These are phyloP conservation scores for Hycleus phaleratus DNA, from an alignment of 1,140 invertebrate genomes.

Conservation along the genomic window DNA sequence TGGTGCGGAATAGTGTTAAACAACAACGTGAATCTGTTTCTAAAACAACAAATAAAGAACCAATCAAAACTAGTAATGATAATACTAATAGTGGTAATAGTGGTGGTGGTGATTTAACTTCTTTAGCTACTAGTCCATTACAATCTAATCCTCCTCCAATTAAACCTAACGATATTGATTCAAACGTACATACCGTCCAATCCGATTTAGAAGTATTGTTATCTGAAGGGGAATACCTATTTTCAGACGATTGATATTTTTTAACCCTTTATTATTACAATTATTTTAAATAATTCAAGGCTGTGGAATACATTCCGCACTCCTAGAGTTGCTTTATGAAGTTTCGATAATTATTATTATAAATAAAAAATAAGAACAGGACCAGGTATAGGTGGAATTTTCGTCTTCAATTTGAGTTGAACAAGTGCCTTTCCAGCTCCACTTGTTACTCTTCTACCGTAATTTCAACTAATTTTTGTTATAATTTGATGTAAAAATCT, in stretches of 20 bases:
- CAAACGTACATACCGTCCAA: slow-evolving; percentile 53
- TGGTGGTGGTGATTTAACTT: slow-evolving; percentile 1
- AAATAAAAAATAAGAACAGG: background rate
- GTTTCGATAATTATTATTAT: background rate
- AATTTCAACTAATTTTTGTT: too few relatives aligned
- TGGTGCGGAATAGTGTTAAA: slow-evolving; percentile 42
- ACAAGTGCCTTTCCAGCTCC: background rate
- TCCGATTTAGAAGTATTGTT: slow-evolving; percentile 55
- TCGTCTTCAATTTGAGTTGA: background rate
- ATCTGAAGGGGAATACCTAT: slow-evolving; percentile 54
- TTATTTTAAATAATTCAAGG: slow-evolving; percentile 16
- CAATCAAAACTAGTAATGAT: background rate
- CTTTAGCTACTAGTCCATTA: slow-evolving; percentile 17
- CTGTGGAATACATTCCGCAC: slow-evolving; percentile 31
- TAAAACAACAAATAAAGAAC: background rate
- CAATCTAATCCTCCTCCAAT: slow-evolving; percentile 17
- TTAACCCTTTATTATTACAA: background rate
- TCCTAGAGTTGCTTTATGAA: slow-evolving; percentile 16
- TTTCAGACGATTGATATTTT: slow-evolving; percentile 47
- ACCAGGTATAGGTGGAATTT: background rate
- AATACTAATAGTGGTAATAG: background rate
- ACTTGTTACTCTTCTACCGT: too few relatives aligned
- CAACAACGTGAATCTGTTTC: slow-evolving; percentile 32
- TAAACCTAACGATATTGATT: slow-evolving; percentile 39
- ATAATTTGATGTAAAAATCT: too few relatives aligned